Conservation (phyloP, 2,888 invertebrate genomes). For the Epiblema foenella region DNA sequence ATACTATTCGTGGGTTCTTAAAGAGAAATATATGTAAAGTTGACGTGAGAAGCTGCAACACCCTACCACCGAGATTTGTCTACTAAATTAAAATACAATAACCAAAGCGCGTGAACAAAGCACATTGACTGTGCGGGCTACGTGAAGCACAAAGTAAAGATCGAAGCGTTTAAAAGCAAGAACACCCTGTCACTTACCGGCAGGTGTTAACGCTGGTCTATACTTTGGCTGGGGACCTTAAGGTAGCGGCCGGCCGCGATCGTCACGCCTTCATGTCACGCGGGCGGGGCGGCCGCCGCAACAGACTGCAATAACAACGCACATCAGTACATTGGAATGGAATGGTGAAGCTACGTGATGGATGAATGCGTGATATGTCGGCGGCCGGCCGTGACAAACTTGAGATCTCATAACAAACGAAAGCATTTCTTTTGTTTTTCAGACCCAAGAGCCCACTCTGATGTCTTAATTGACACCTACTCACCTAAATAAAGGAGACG, state of each 20-base stretch:
- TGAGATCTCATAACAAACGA: conserved; percentile 48
- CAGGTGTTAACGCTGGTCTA: conserved; percentile 82
- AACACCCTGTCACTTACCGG: conserved; percentile 85
- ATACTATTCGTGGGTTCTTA: conserved; percentile 89
- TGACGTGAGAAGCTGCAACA: conserved; percentile 49
- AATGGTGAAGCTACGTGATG: conserved; percentile 76
- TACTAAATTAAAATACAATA: conserved; percentile 38
- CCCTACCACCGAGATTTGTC: conserved; percentile 40
- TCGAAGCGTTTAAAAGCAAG: conserved; percentile 82
- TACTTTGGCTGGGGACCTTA: conserved; percentile 80
- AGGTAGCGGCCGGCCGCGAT: conserved; percentile 81
- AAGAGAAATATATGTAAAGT: conserved; percentile 58
- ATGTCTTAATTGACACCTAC: conserved; percentile 54
- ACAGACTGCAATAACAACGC: conserved; percentile 82
- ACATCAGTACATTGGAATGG: conserved; percentile 79
- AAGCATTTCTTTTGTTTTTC: conserved; percentile 8
- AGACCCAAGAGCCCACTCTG: conserved; percentile 1
- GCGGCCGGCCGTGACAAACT: conserved; percentile 65
- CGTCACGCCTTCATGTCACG: conserved; percentile 80
- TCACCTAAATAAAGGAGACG: conserved; percentile 89
- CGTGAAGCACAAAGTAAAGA: conserved; percentile 84
- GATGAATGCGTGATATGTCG: conserved; percentile 80
- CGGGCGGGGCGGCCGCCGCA: conserved; percentile 75
- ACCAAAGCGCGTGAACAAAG: conserved; percentile 35
- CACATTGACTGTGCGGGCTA: conserved; percentile 62